Conservation (phyloP, 2,113 vertebrate genomes). For the Gulo gulo region DNA sequence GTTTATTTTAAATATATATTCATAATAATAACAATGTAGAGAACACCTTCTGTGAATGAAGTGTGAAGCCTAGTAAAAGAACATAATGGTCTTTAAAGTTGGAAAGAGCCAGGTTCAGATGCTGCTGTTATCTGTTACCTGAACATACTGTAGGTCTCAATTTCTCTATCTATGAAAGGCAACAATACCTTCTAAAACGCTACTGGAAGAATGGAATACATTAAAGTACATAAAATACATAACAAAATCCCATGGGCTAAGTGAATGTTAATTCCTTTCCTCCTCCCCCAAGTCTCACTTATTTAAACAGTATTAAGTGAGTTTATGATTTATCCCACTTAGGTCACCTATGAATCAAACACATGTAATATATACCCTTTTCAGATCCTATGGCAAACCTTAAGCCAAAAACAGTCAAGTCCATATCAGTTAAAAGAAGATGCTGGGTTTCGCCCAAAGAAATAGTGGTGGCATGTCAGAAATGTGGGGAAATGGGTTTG, state of each 20-base stretch:
- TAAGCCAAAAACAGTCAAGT: background rate
- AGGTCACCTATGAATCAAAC: background rate
- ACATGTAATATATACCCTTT: background rate
- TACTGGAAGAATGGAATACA: background rate
- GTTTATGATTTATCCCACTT: background rate
- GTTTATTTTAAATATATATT: background rate
- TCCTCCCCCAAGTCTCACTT: background rate
- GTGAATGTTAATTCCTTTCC: background rate
- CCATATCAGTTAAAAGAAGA: background rate
- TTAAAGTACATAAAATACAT: background rate
- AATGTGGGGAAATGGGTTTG: background rate
- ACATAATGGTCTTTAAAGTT: background rate
- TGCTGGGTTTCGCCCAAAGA: background rate
- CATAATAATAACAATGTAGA: background rate
- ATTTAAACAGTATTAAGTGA: background rate
- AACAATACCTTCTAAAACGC: background rate
- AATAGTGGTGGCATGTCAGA: background rate
- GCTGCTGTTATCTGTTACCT: background rate
- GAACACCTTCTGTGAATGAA: background rate
- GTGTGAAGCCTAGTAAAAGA: background rate
- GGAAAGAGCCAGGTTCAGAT: background rate
- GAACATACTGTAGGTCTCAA: background rate
- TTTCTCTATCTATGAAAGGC: background rate
- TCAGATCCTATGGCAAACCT: background rate
- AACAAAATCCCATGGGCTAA: background rate